A percentile compares a stretch with the other conserved stretches of the same genome.
Evolutionary conservation across 1,140 invertebrate genomes (phyloP).

Genomic region (Drosophila miranda): DNA sequence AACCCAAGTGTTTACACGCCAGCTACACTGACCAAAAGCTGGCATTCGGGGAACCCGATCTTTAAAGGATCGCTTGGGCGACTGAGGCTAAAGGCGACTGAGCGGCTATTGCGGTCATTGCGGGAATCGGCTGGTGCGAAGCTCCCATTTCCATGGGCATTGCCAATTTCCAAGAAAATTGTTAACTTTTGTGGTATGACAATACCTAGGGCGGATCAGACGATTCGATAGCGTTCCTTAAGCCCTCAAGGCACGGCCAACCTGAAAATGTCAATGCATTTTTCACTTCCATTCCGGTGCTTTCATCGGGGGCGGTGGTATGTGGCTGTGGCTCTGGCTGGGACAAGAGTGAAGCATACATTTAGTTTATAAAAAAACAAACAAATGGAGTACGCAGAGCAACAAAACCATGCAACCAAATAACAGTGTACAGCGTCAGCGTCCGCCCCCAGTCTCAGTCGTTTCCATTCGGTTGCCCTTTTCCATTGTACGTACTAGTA

Average conservation of each 20-base stretch:
- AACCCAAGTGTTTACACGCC: not conserved
- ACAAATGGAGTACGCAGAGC: conserved; percentile 40
- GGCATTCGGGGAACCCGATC: no score
- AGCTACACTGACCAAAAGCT: conserved; percentile 30
- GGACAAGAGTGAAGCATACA: conserved; percentile 16
- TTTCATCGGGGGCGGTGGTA: no score
- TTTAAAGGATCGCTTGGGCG: no score
- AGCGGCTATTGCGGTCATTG: not conserved
- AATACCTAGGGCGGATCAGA: no score
- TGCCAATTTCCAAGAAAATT: no score
- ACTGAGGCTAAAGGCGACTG: no score
- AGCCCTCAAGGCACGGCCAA: conserved; percentile 46
- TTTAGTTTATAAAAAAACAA: conserved; percentile 48
- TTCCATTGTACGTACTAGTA: not conserved
- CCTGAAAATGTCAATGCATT: conserved; percentile 32
- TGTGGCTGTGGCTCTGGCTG: not conserved
- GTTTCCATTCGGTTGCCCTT: conserved; percentile 35
- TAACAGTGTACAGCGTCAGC: conserved; percentile 24
- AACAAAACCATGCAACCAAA: conserved; percentile 50
- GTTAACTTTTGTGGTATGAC: no score
- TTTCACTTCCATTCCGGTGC: no score
- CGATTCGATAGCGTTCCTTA: conserved; percentile 48
- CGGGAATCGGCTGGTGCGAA: no score
- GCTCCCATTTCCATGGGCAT: no score
- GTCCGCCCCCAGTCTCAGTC: conserved; percentile 6